Base-by-base conservation (phyloP, 2,797 vertebrate species). In the Varecia variegata region DNA sequence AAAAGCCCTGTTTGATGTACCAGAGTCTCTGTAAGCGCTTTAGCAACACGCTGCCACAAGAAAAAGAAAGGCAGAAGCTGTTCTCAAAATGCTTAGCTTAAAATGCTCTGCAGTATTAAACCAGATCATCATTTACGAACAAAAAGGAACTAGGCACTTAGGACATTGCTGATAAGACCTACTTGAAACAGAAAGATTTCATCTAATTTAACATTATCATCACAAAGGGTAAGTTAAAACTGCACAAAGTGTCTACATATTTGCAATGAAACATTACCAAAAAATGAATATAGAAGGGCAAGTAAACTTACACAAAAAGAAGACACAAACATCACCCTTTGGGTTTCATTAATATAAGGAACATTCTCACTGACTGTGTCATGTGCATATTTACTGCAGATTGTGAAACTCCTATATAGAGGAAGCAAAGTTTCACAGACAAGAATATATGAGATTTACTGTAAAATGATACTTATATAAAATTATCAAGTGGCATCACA, bases 31-130 rank as follows among this genome's bases (percentile, higher is more conserved):
- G 35, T 95, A 97, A 98, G 98, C 97, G 79, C 45, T 97, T 97
- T 71, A 98, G 97, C 97, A 97, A 98, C 81, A 97, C 32, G 0
- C 95, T 96, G 98, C 95, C 97, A 96, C 1, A 40, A 97, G 96
- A 97, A 96, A 98, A 83, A 94, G 95, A 98, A 98, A 98, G 93
- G 96, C 62, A 98, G 70, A 98, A 98, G 98, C 98, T 97, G 95
- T 77, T 95, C 21, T 98, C 96, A 97, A 97, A 98, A 94, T 89
- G 97, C 97, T 98, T 95, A 97, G 98, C 97, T 97, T 97, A 80
- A 98, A 98, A 98, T 96, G 88, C 91, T 97, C 86, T 97, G 86
- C 83, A 85, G 13, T 90, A 89, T 83, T 85, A 94, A 79, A 97
- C 38, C 65, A 97, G 81, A 93, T 25, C 73, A 93, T 47, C 56